A percentile compares a stretch with the other conserved stretches of the same genome.
phyloP scores from a whole-genome alignment of 1,140 invertebrate genomes.

The Charaxes varanes region DNA sequence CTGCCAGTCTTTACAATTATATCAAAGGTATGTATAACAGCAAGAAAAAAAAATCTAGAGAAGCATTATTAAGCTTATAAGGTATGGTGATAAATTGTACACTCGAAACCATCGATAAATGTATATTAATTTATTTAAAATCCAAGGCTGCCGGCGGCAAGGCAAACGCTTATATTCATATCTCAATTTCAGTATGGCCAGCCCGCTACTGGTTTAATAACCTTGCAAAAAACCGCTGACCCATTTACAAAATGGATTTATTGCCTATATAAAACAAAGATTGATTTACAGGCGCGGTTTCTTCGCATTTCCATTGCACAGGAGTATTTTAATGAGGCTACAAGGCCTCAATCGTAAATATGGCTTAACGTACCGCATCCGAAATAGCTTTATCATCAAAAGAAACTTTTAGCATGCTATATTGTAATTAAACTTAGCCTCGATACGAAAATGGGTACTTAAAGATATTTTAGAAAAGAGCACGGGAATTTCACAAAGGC shows the following conservation, averaged over 20 bases:
- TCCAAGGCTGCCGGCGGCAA: background rate
- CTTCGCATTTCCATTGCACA: conserved; percentile 13
- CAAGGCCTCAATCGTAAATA: conserved; percentile 13
- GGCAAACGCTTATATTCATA: conserved; percentile 5
- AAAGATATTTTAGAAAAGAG: too few species aligned
- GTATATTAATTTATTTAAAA: too few species aligned
- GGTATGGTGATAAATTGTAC: too few species aligned
- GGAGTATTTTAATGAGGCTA: conserved; percentile 12
- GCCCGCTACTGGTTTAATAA: conserved; percentile 1
- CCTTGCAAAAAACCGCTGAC: conserved; percentile 13
- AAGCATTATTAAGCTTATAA: too few species aligned
- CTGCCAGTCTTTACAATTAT: too few species aligned
- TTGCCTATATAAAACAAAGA: conserved; percentile 14
- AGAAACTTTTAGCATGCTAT: too few species aligned
- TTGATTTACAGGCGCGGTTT: conserved; percentile 13
- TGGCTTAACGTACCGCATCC: conserved; percentile 5
- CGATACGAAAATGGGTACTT: too few species aligned
- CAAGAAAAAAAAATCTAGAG: too few species aligned
- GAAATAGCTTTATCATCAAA: conserved; percentile 1
- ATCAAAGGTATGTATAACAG: too few species aligned
- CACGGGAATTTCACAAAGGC: too few species aligned
- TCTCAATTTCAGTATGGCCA: conserved; percentile 7
- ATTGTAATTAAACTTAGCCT: too few species aligned
- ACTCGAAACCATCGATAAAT: too few species aligned
- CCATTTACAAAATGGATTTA: conserved; percentile 18